Conservation (phyloP, 2,888 invertebrate genomes). For the Nephrocerus scutellatus region DNA sequence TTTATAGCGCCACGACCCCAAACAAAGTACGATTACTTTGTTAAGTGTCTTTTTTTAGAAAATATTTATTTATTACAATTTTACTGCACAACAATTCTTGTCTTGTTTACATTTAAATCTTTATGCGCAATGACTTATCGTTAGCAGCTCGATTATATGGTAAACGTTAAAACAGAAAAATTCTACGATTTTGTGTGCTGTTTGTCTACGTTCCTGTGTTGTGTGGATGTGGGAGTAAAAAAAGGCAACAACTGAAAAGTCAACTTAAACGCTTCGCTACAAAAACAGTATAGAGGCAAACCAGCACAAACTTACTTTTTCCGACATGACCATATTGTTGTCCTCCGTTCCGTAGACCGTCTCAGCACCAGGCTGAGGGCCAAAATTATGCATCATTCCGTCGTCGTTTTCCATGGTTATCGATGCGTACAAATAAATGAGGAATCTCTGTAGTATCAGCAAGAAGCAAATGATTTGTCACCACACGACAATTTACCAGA, state of each 20-base stretch:
- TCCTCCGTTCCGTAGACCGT: constrained; percentile 93
- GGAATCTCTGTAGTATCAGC: constrained; percentile 17
- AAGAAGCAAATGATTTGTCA: constrained; percentile 21
- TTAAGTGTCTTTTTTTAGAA: no score
- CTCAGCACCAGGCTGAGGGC: constrained; percentile 60
- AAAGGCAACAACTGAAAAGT: constrained; percentile 15
- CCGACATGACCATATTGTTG: constrained; percentile 95
- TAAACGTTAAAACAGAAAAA: no score
- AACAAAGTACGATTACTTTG: no score
- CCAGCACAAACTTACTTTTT: constrained; percentile 56
- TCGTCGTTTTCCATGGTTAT: constrained; percentile 44
- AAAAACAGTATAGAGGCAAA: constrained; percentile 7
- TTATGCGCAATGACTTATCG: no score
- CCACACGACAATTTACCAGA: no score
- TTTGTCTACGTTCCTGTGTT: neutral
- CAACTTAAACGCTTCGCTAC: constrained; percentile 8
- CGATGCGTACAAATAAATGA: constrained; percentile 15
- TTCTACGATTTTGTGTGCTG: constrained; percentile 8
- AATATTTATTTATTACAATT: no score
- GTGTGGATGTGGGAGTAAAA: neutral
- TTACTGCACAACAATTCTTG: no score
- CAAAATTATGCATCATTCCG: constrained; percentile 40
- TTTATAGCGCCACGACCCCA: no score
- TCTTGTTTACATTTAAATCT: no score
- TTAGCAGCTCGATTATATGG: no score